Evolutionary conservation across 1,140 invertebrate genomes (phyloP).

Genomic region (Sitobion miscanthi): DNA sequence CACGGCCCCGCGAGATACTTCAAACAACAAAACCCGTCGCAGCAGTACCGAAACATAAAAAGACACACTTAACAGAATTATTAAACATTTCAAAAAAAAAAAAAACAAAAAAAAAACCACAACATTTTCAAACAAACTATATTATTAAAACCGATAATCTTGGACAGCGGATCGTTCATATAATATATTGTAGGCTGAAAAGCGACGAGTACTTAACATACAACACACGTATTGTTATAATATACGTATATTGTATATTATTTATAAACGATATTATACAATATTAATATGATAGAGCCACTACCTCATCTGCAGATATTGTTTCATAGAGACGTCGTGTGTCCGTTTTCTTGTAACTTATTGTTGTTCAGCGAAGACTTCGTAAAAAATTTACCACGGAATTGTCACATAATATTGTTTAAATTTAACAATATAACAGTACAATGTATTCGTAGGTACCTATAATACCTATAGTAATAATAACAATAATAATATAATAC

Average conservation of each 20-base stretch:
- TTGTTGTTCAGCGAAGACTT: neutral
- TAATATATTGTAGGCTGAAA: neutral
- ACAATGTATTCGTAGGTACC: neutral
- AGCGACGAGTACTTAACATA: neutral
- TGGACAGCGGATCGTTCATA: neutral
- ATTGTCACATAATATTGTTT: neutral
- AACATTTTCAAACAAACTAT: neutral
- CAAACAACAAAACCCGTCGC: neutral
- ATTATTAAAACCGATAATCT: neutral
- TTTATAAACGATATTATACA: neutral
- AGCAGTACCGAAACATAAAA: neutral
- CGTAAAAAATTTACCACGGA: neutral
- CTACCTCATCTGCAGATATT: conserved; percentile 14
- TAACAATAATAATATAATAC: neutral
- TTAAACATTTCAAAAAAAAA: neutral
- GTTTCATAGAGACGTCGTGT: neutral
- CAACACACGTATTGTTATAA: neutral
- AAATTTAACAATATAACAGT: neutral
- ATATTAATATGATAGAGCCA: neutral
- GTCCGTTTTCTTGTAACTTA: neutral
- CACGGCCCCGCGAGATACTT: neutral
- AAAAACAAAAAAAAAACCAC: neutral
- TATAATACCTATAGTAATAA: neutral
- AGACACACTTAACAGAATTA: neutral
- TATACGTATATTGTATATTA: neutral